Base-by-base conservation (phyloP, 2,888 invertebrate genomes). In the Papilio elwesi region DNA sequence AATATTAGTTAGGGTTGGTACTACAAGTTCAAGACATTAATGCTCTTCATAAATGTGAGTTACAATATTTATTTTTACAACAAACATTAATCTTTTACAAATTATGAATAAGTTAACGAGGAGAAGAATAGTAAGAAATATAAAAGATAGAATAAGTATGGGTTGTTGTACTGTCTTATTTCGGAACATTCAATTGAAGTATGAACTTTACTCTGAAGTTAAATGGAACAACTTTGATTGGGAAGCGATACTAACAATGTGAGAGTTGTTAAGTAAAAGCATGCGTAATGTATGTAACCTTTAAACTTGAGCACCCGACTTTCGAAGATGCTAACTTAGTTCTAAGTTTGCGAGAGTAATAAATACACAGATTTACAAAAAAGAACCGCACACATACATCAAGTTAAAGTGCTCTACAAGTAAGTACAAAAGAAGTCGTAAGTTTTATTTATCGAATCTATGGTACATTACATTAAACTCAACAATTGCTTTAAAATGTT, bases 401-500 rank as follows among this genome's bases (percentile, higher is more conserved):
- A 83, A 80, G 84, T 87, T 87, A 85, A 88, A 85, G 85, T 86
- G 88, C 87, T 84, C 82, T 79, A n/a, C n/a, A n/a, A n/a, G n/a
- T n/a, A 84, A 83, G 83, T 89, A 89, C 88, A 90, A 90, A 87
- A 89, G 89, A 83, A 83, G 84, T 85, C 90, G 87, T 90, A 90
- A 87, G 88, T 90, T 89, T 84, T 83, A 85, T 89, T 90, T 91
- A 91, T 90, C 88, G 88, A 85, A 83, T 83, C 77, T 83, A 82
- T 86, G 84, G 85, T 85, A 86, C 90, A 90, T 89, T 90, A 90
- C 83, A 87, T 86, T 83, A 86, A 83, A 84, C 81, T 84, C 81
- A 84, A 88, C 89, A 89, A 91, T 91, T 90, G 90, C 89, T 89
- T 89, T 85, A 81, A 87, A 64, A 49, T 16, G 48, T 64, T 13